Percentiles rank a stretch among this genome's conserved stretches.
These are phyloP conservation scores for Henicopernis longicauda DNA, from an alignment of 2,113 vertebrate species.

Conservation along the genomic window DNA sequence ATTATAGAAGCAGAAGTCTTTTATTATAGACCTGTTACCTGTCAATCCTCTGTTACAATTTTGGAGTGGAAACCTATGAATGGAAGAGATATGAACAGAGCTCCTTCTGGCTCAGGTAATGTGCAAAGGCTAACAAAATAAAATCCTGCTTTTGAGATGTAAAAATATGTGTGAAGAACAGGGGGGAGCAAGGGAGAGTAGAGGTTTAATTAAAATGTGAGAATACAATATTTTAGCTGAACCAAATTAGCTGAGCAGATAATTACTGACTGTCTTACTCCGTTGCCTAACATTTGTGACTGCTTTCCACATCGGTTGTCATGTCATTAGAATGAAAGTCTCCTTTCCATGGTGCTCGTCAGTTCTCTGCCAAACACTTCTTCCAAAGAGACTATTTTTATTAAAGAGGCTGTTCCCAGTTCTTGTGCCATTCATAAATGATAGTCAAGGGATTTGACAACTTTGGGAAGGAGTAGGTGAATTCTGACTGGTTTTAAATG, in stretches of 20 bases:
- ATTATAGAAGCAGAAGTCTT: background rate
- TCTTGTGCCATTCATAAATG: background rate
- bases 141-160: background rate
- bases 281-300: background rate
- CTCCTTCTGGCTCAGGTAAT: conserved; percentile 91
- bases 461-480: background rate
- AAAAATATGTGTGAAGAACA: background rate
- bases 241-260: background rate
- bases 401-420: background rate
- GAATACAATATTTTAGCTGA: background rate
- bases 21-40: conserved; percentile 81
- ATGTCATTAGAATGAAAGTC: background rate
- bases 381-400: background rate
- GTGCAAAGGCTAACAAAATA: background rate
- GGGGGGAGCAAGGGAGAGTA: background rate
- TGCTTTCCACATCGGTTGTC: background rate
- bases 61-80: conserved; percentile 83
- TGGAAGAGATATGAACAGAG: conserved; percentile 81
- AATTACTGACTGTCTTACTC: background rate
- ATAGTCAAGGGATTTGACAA: background rate
- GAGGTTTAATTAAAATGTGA: background rate
- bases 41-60: conserved; percentile 89
- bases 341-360: background rate
- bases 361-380: background rate
- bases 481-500: background rate